These are phyloP conservation scores for Pissodes strobi DNA, from an alignment of 1,140 invertebrate species.

Conservation along the genomic window DNA sequence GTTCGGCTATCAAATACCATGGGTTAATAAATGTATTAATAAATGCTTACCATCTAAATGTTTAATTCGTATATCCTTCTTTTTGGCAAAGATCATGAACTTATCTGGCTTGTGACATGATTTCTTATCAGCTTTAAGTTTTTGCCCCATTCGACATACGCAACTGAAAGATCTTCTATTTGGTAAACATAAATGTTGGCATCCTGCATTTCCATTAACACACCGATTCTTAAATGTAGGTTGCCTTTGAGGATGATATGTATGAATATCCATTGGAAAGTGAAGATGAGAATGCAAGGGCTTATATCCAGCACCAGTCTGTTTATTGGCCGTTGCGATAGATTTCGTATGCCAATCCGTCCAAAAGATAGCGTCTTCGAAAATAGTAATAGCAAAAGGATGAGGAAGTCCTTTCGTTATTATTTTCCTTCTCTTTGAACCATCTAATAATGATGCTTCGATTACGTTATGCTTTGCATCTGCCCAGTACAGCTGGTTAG, in stretches of 20 bases:
- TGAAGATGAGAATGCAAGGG: conserved; percentile 77
- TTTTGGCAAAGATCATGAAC: conserved; percentile 78
- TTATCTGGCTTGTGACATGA: conserved; percentile 76
- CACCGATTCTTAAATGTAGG: conserved; percentile 74
- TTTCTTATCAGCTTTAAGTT: conserved; percentile 71
- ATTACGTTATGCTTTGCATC: conserved; percentile 90
- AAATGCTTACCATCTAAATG: conserved; percentile 65
- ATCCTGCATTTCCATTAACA: conserved; percentile 77
- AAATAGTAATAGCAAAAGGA: conserved; percentile 88
- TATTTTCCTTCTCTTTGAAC: conserved; percentile 76
- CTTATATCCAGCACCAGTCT: conserved; percentile 72
- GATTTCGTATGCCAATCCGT: conserved; percentile 92
- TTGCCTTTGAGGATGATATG: conserved; percentile 80
- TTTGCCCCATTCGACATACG: conserved; percentile 83
- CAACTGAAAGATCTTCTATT: conserved; percentile 73
- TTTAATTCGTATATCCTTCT: conserved; percentile 77
- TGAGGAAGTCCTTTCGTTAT: conserved; percentile 82
- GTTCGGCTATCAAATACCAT: too few relatives aligned
- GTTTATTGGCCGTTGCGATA: conserved; percentile 81
- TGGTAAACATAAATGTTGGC: conserved; percentile 88
- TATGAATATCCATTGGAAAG: conserved; percentile 85
- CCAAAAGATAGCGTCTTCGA: conserved; percentile 90
- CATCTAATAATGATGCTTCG: conserved; percentile 82
- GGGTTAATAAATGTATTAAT: too few relatives aligned
- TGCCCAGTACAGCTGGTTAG: conserved; percentile 82